Conservation (phyloP, 2,797 vertebrate genomes). For the Simalia tracyae region DNA sequence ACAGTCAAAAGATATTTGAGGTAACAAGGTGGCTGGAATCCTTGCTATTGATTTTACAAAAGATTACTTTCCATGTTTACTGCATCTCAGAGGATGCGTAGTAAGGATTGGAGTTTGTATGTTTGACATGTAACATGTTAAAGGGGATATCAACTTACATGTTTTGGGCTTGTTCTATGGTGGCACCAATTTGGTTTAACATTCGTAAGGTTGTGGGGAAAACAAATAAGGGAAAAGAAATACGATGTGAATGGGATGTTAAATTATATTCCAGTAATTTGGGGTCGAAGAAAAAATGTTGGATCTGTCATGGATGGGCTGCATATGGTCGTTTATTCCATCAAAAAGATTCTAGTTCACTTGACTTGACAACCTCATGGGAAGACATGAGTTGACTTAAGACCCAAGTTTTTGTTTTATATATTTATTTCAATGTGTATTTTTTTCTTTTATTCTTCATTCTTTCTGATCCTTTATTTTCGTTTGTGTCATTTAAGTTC, state of each 20-base stretch:
- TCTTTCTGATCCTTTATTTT: neutral
- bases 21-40: no score
- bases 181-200: no score
- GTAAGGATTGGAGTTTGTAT: no score
- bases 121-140: no score
- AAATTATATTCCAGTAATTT: neutral
- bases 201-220: no score
- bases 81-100: no score
- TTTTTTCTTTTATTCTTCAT: neutral
- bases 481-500: neutral
- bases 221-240: no score
- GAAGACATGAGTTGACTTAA: neutral
- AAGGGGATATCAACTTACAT: no score
- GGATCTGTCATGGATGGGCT: neutral
- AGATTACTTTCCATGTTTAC: no score
- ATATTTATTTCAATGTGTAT: neutral
- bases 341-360: neutral
- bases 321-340: neutral
- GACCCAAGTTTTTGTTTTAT: neutral
- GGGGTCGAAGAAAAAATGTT: neutral
- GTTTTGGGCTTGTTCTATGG: no score
- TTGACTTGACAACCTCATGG: neutral
- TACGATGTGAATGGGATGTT: neutral
- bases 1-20: no score
- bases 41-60: no score